Evolutionary conservation across 35 echinoderm and acorn worm species (phyloP), one percentile per base, ranked within the genome.

Genomic region (Apostichopus californicus): DNA sequence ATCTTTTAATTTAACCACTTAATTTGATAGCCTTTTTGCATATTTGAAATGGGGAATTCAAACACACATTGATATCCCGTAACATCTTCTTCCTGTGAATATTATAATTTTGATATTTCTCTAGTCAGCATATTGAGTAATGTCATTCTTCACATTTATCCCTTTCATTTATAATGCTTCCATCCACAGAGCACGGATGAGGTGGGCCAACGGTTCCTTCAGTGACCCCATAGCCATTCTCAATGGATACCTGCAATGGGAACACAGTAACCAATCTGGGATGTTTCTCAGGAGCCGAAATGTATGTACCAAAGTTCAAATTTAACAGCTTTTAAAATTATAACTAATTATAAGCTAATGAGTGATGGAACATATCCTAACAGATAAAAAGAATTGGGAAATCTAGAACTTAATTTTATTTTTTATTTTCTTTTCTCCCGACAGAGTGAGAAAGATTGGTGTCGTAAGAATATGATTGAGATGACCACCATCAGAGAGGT

Each of bases 181-280:
- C 3, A 15, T 68, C 87, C 66, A 55, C 57, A 99, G 97, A 24
- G 90, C 95, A 52, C 96, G 94, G 92, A 87, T 96, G 86, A 85
- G 78, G 25, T 99, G 97, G 97, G 91, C 93, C 22, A 78, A 73
- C 64, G 92, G 94, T 12, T 93, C 92, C 46, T 99, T 96, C 95
- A 96, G 95, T 86, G 97, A 99, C 87, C 90, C 84, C 18, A 85
- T 99, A 21, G 97, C 95, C 26, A 96, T 95, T 17, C 55, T 99
- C 75, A 96, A 99, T 92, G 95, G 91, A 0, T 99, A 93, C 91
- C 86, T 53, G 60, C 15, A 92, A 1, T 99, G 97, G 97, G 97
- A 99, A 53, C 11, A 91, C n/a, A 58, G 92, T 68, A 75, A 56
- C 8, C 65, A 93, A 1, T 92, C 56, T 89, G 95, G 95, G 68